Evolutionary conservation across 2,113 vertebrate genomes (phyloP).

Genomic region (Piliocolobus tephrosceles): DNA sequence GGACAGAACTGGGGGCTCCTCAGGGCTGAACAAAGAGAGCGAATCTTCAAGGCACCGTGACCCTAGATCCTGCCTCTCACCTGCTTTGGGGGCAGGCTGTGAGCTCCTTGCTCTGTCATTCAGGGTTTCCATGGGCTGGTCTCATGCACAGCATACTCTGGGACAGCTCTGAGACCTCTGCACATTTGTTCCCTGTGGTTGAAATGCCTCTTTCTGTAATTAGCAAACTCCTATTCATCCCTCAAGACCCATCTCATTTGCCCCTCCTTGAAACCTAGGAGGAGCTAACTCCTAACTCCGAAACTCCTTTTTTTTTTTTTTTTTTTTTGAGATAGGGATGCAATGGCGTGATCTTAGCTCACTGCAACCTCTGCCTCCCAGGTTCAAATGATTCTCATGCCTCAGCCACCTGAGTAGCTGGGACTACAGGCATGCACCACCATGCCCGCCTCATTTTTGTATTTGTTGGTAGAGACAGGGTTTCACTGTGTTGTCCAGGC

Average conservation of each 20-base stretch:
- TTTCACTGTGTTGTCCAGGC: background rate
- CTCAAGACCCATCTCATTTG: background rate
- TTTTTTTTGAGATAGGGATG: no score
- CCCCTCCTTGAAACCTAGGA: background rate
- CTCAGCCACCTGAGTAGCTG: no score
- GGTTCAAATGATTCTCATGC: no score
- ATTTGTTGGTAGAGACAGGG: no score
- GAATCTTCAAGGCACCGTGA: background rate
- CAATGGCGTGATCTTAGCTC: no score
- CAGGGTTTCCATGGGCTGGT: background rate
- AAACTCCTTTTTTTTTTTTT: background rate
- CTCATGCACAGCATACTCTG: no score
- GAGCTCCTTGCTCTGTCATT: background rate
- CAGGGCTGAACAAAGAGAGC: constrained; percentile 84
- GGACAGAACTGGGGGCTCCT: constrained; percentile 89
- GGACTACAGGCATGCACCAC: no score
- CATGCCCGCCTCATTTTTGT: no score
- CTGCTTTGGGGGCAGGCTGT: background rate
- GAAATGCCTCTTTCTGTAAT: background rate
- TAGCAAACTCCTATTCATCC: background rate
- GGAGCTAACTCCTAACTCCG: background rate
- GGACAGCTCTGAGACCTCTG: background rate
- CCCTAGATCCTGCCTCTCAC: background rate
- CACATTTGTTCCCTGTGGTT: background rate
- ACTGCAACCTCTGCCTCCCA: rapidly evolving